These are phyloP conservation scores for Microcebus ravelobensis DNA, from an alignment of 2,113 vertebrate species.

Conservation along the genomic window DNA sequence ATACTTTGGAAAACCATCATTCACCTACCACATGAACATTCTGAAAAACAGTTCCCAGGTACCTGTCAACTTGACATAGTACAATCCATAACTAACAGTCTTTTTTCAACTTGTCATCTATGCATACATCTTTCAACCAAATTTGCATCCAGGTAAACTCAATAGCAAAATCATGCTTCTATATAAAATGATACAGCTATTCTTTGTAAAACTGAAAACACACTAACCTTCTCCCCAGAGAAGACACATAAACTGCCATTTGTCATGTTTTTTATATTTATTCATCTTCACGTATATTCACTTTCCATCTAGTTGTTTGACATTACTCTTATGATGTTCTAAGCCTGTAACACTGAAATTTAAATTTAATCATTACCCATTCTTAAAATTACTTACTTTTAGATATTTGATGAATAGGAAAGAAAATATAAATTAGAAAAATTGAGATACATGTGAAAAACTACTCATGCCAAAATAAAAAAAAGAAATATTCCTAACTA, in stretches of 20 bases:
- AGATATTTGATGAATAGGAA: neutral
- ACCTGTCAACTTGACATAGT: no score
- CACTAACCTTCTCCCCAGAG: neutral
- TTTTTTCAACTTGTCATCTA: neutral
- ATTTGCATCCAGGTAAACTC: neutral
- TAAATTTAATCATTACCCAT: neutral
- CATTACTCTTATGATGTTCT: neutral
- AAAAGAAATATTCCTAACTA: neutral
- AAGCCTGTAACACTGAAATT: neutral
- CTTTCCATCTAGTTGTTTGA: neutral
- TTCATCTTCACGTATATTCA: neutral
- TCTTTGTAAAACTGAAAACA: neutral
- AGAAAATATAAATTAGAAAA: neutral
- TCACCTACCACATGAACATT: neutral
- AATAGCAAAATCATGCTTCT: neutral
- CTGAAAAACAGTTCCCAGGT: neutral
- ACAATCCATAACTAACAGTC: no score
- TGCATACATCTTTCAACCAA: neutral
- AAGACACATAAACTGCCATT: neutral
- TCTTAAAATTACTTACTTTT: neutral
- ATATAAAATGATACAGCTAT: neutral
- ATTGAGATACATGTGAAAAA: neutral
- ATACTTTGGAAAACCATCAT: neutral
- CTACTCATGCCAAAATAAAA: neutral
- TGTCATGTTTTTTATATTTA: neutral